Conservation (phyloP, 2,888 invertebrate species). For the Pammene fasciana region DNA sequence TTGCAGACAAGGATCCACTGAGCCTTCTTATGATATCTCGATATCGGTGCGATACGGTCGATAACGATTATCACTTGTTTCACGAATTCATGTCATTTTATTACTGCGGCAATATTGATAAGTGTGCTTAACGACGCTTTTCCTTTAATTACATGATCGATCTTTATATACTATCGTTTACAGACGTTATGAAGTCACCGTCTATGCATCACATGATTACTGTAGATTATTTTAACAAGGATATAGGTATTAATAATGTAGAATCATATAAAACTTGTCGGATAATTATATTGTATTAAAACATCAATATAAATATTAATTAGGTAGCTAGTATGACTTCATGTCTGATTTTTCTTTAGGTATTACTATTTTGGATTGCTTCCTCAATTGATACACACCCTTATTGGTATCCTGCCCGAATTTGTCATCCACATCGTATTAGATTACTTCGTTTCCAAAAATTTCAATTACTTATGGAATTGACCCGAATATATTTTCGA, state of each 20-base stretch:
- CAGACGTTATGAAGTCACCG: constrained; percentile 2
- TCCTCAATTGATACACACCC: no score
- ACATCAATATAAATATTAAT: no score
- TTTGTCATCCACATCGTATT: no score
- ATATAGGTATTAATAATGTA: background rate
- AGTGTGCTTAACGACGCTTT: constrained; percentile 18
- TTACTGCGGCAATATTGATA: constrained; percentile 36
- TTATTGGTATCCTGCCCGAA: no score
- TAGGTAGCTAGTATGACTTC: no score
- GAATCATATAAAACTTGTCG: no score
- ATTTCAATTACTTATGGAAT: no score
- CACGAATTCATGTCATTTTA: constrained; percentile 57
- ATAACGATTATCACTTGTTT: constrained; percentile 70
- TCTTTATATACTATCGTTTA: constrained; percentile 15
- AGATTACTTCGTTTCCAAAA: no score
- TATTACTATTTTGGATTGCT: no score
- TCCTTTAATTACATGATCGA: constrained; percentile 35
- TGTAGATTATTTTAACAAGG: background rate
- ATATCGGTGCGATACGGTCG: constrained; percentile 69
- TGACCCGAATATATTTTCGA: background rate
- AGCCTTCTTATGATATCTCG: constrained; percentile 70
- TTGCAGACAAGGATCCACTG: constrained; percentile 76
- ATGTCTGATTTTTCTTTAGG: no score
- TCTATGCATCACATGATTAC: constrained; percentile 4
- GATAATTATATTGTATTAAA: no score